Base-by-base conservation (phyloP, 2,113 vertebrate genomes). In the Pseudonaja textilis region DNA sequence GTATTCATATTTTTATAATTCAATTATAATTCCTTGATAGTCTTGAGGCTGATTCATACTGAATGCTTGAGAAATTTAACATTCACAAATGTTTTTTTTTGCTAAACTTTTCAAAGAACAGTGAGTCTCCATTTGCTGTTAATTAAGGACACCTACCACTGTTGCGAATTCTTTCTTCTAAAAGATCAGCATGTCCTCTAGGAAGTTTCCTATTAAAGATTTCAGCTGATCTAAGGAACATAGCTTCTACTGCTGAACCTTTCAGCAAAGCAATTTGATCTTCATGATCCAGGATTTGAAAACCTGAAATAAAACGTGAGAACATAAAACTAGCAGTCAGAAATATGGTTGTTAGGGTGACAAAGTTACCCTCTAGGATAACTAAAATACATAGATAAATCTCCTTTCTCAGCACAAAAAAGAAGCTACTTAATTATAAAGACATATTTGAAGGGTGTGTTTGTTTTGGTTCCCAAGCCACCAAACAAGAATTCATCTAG, bases 241-340 rank as follows among this genome's bases (percentile, higher is more conserved):
- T 99, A 90, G 99, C 99, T 97, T 99, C 99, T 85, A 99, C 99
- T 14, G 99, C 99, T 3, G 99, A 99, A 85, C 99, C 99, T 95
- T 99, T 99, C 92, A 99, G 96, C 95, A 99, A 97, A 93, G 99
- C 99, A 85, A 99, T 99, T 98, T 99, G 99, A 96, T 99, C 99
- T 95, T 99, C 99, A 1, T 99, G 99, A 94, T 99, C 99, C 95
- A 99, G 96, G 89, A 98, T 98, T 92, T 99, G 98, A 96, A 99
- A 99, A 22, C 99, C 99, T 99, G 95, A 47, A 93, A 39, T 22
- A 93, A 95, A 88, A 92, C 11, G 14, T 10, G 94, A 1, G 92
- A 88, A 52, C 85, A 94, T 94, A 50, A 92, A 26, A n/a, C 88
- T 87, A 95, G 34, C 3, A 87, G 93, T 4, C 45, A 89, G n/a